These are phyloP conservation scores for Ecliptopera silaceata DNA, from an alignment of 2,888 invertebrate genomes.

Conservation along the genomic window DNA sequence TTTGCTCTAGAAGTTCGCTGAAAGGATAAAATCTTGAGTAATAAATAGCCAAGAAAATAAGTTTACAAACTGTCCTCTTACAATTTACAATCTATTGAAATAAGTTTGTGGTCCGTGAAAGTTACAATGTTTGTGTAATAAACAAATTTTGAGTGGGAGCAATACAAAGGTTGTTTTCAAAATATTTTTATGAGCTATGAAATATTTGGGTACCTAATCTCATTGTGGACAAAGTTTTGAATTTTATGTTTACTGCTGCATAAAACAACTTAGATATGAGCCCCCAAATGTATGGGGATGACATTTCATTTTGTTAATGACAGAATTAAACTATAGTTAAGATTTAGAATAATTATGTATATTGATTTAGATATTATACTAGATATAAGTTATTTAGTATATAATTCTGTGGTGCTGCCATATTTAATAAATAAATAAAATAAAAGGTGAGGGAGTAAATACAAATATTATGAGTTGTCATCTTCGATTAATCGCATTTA, in stretches of 20 bases:
- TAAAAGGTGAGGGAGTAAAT: too few relatives aligned
- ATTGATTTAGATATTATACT: too few relatives aligned
- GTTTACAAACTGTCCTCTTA: slow-evolving; percentile 7
- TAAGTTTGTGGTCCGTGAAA: slow-evolving; percentile 15
- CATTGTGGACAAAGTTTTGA: slow-evolving; percentile 3
- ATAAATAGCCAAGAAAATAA: slow-evolving; percentile 14
- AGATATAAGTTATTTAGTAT: too few relatives aligned
- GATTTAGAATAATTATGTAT: too few relatives aligned
- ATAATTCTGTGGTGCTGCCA: too few relatives aligned
- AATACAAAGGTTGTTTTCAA: slow-evolving; percentile 15
- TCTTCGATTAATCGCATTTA: too few relatives aligned
- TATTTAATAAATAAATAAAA: too few relatives aligned
- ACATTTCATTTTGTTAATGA: too few relatives aligned
- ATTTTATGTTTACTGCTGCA: neutral
- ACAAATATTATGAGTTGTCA: too few relatives aligned
- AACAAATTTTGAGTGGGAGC: slow-evolving; percentile 8
- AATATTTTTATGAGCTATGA: slow-evolving; percentile 14
- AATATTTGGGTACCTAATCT: slow-evolving; percentile 10
- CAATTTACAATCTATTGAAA: slow-evolving; percentile 16
- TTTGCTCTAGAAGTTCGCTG: neutral
- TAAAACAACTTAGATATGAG: too few relatives aligned
- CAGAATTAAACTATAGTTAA: too few relatives aligned
- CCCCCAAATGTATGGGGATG: too few relatives aligned
- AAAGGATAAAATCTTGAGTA: neutral
- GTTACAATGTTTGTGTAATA: slow-evolving; percentile 14